These are phyloP conservation scores for Aspidiotus rigidus DNA, from an alignment of 2,888 invertebrate species.

Conservation along the genomic window DNA sequence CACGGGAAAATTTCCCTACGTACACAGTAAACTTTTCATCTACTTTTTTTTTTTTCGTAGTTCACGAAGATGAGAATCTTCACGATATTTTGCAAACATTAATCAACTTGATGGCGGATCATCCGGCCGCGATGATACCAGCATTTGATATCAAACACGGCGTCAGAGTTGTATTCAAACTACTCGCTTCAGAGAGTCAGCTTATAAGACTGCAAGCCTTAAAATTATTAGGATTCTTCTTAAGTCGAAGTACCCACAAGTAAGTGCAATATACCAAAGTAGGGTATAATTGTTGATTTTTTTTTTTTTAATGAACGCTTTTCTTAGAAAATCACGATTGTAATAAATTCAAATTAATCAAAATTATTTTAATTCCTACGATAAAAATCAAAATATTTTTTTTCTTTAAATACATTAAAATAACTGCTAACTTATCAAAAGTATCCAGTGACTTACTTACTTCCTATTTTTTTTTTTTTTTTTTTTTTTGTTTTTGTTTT, in stretches of 20 bases:
- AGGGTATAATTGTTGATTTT: too few relatives aligned
- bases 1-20: neutral
- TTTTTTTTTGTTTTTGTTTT: too few relatives aligned
- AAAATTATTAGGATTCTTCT: conserved; percentile 92
- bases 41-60: conserved; percentile 42
- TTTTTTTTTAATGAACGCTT: neutral
- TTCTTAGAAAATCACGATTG: neutral
- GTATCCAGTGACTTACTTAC: too few relatives aligned
- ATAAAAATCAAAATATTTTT: too few relatives aligned
- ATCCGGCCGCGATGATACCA: conserved; percentile 97
- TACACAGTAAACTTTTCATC: neutral
- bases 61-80: conserved; percentile 78
- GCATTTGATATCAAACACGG: conserved; percentile 97
- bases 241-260: conserved; percentile 97
- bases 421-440: too few relatives aligned
- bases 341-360: too few relatives aligned
- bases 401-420: too few relatives aligned
- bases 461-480: neutral
- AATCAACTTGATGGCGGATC: conserved; percentile 94
- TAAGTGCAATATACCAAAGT: conserved; percentile 45
- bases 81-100: conserved; percentile 96
- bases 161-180: conserved; percentile 90
- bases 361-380: too few relatives aligned
- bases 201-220: conserved; percentile 89
- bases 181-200: conserved; percentile 91